Evolutionary conservation across 2,797 vertebrate genomes (phyloP).

Genomic region (Vespertilio murinus): DNA sequence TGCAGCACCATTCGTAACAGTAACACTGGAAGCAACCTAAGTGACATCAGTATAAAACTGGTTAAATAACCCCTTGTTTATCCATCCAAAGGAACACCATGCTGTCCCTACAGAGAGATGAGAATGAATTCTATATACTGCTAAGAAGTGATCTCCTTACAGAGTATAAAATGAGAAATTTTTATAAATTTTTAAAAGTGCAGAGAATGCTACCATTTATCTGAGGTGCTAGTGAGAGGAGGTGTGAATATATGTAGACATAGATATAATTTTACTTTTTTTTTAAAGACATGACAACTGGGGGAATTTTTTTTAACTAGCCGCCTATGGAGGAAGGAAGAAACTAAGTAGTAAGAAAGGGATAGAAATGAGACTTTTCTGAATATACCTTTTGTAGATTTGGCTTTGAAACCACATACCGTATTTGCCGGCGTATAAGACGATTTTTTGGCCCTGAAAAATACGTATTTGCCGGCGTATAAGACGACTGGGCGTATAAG

Average conservation of each 20-base stretch:
- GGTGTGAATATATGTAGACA: not conserved
- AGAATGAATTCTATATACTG: not conserved
- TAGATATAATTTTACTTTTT: not conserved
- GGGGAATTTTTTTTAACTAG: not conserved
- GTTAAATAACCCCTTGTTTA: not conserved
- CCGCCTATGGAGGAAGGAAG: not conserved
- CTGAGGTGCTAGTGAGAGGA: not conserved
- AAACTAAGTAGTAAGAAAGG: not conserved
- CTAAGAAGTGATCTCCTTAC: not conserved
- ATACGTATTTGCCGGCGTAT: too few species aligned
- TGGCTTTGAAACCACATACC: not conserved
- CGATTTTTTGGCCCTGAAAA: too few species aligned
- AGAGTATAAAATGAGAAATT: not conserved
- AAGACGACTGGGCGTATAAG: too few species aligned
- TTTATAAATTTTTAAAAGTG: too few species aligned
- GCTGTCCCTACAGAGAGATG: not conserved
- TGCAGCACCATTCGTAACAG: not conserved
- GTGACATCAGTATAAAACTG: not conserved
- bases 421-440: too few species aligned
- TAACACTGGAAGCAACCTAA: slow-evolving; percentile 3
- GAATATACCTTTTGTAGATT: slow-evolving; percentile 16
- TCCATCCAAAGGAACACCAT: not conserved
- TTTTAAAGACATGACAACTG: not conserved
- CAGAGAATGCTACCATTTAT: not conserved
- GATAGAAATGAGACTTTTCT: not conserved